phyloP scores from a whole-genome alignment of 2,888 invertebrate species.

The Lasioglossum villosulum region DNA sequence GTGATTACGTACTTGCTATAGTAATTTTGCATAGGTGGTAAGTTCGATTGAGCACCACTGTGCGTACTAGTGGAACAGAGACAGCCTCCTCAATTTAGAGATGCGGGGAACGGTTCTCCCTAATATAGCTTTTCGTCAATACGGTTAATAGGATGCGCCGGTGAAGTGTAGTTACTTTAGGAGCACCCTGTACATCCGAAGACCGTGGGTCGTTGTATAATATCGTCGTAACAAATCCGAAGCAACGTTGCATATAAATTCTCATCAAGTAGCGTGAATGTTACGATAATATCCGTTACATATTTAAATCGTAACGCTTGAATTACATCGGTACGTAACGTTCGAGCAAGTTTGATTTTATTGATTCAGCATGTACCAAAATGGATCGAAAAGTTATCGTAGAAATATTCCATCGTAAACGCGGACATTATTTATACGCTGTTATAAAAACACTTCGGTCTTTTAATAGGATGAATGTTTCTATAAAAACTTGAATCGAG shows the following conservation, averaged over 20 bases:
- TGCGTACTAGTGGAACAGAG: no score
- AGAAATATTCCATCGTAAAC: not conserved
- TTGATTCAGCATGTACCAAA: not conserved
- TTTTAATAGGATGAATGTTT: not conserved
- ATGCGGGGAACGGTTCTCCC: not conserved
- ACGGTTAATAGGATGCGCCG: not conserved
- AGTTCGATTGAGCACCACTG: conserved; percentile 2
- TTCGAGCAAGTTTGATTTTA: not conserved
- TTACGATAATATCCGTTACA: not conserved
- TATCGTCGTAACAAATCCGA: not conserved
- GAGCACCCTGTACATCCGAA: conserved; percentile 2
- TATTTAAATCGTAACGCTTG: not conserved
- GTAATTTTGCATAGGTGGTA: not conserved
- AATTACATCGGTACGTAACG: not conserved
- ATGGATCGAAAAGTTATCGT: not conserved
- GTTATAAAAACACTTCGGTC: not conserved
- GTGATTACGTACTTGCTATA: not conserved
- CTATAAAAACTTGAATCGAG: not conserved
- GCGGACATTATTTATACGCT: not conserved
- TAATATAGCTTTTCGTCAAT: conserved; percentile 10
- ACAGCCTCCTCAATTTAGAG: conserved; percentile 3
- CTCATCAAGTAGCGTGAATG: not conserved
- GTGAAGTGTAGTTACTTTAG: not conserved
- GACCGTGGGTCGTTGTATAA: not conserved
- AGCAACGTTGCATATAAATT: not conserved